Conservation (phyloP, 2,113 vertebrate genomes). For the Channa maculata region DNA sequence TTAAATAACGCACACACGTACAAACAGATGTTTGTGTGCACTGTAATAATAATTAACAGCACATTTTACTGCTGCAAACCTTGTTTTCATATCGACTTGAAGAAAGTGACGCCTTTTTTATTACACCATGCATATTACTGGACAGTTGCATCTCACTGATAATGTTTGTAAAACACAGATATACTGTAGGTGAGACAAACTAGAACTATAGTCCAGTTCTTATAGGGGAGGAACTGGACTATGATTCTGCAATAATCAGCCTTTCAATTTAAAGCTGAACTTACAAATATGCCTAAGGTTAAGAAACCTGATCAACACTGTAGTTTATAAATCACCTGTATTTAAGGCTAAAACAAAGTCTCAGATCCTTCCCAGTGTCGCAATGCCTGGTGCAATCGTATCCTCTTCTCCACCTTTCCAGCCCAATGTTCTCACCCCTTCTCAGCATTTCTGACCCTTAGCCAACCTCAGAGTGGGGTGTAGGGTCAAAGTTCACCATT, state of each 20-base stretch:
- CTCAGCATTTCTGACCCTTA: constrained; percentile 61
- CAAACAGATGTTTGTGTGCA: not conserved
- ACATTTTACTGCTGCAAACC: constrained; percentile 1
- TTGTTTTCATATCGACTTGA: not conserved
- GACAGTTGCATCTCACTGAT: not conserved
- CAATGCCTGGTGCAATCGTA: constrained; percentile 62
- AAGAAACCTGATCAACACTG: constrained; percentile 25
- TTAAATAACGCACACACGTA: constrained; percentile 16
- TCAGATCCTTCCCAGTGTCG: not conserved
- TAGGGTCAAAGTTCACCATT: constrained; percentile 59
- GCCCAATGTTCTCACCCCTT: constrained; percentile 49
- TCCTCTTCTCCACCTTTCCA: constrained; percentile 48
- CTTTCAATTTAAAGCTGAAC: not conserved
- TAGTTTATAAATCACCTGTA: constrained; percentile 14
- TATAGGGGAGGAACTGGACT: no score
- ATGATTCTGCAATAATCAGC: not conserved
- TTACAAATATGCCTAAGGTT: not conserved
- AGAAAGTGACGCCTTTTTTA: not conserved
- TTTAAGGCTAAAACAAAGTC: constrained; percentile 25
- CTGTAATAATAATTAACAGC: constrained; percentile 7
- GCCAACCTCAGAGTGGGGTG: constrained; percentile 51
- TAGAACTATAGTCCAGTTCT: no score
- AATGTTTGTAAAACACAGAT: not conserved
- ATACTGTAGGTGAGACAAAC: no score
- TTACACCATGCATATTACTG: not conserved